phyloP scores from a whole-genome alignment of 2,797 vertebrate genomes.

The Malacoctenus gilli region DNA sequence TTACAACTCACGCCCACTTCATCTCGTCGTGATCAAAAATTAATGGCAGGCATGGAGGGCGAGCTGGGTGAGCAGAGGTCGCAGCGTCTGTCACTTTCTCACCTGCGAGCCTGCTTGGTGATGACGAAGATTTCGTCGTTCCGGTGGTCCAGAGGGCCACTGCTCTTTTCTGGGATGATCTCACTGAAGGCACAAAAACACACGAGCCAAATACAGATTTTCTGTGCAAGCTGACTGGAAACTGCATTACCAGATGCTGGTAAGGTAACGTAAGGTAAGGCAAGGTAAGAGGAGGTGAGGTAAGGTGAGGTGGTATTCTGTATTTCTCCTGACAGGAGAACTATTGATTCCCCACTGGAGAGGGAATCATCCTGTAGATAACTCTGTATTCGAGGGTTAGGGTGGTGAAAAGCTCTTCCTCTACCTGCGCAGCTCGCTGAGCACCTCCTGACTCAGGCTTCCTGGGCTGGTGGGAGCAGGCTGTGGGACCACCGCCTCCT shows the following conservation, averaged over 20 bases:
- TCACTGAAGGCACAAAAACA: slow-evolving; percentile 52
- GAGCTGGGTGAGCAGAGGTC: slow-evolving; percentile 18
- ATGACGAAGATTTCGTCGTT: slow-evolving; percentile 58
- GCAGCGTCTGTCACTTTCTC: slow-evolving; percentile 26
- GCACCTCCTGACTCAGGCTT: slow-evolving; percentile 71
- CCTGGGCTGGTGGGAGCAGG: slow-evolving; percentile 64
- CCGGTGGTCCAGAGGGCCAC: slow-evolving; percentile 55
- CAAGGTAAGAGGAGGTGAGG: too few relatives aligned
- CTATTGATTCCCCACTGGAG: slow-evolving; percentile 48
- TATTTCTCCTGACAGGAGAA: slow-evolving; percentile 35
- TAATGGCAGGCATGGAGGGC: slow-evolving; percentile 1
- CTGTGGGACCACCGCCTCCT: slow-evolving; percentile 49
- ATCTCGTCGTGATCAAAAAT: slow-evolving; percentile 42
- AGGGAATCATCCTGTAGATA: slow-evolving; percentile 38
- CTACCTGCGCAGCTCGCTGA: slow-evolving; percentile 66
- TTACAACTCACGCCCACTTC: slow-evolving; percentile 22
- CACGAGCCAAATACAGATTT: slow-evolving; percentile 31
- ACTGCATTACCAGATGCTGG: slow-evolving; percentile 16
- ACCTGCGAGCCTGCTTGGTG: slow-evolving; percentile 58
- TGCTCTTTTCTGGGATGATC: slow-evolving; percentile 45
- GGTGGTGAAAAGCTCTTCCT: slow-evolving; percentile 32
- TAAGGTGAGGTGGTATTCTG: slow-evolving; percentile 37
- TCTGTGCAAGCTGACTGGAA: slow-evolving; percentile 7
- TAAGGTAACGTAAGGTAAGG: slow-evolving; percentile 32
- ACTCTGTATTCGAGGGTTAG: slow-evolving; percentile 25